Conservation (phyloP, 2,888 invertebrate species). For the Epinotia brunnichana region DNA sequence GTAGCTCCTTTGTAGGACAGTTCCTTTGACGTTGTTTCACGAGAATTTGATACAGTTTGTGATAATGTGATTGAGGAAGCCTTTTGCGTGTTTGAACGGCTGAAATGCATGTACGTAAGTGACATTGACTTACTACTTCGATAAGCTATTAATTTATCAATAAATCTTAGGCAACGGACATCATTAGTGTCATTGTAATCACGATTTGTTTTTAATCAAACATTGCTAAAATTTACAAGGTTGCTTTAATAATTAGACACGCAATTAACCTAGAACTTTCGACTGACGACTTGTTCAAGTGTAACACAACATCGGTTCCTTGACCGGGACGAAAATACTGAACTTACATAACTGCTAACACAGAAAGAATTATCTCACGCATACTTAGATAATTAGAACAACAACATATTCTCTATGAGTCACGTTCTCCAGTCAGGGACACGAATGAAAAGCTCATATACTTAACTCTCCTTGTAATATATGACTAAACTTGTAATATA, state of each 20-base stretch:
- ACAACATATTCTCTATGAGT: constrained; percentile 30
- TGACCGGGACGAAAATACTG: constrained; percentile 64
- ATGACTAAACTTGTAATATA: neutral
- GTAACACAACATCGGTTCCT: constrained; percentile 54
- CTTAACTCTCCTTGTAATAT: constrained; percentile 1
- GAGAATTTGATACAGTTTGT: constrained; percentile 5
- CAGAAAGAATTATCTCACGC: constrained; percentile 43
- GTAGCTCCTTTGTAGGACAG: constrained; percentile 43
- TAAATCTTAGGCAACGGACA: neutral
- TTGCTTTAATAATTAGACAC: constrained; percentile 32
- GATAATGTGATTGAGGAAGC: constrained; percentile 25
- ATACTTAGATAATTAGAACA: constrained; percentile 29
- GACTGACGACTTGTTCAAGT: constrained; percentile 32
- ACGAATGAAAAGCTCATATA: constrained; percentile 24
- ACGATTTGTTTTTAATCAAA: constrained; percentile 17
- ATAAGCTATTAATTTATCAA: constrained; percentile 19
- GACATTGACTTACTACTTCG: constrained; percentile 25
- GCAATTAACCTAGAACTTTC: constrained; percentile 54
- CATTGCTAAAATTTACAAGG: constrained; percentile 36
- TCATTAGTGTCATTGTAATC: constrained; percentile 15
- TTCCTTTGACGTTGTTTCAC: constrained; percentile 24
- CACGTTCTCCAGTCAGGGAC: constrained; percentile 15
- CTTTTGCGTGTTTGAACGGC: neutral
- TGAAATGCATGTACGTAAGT: constrained; percentile 42
- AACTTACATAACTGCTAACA: constrained; percentile 46